Base-by-base conservation (phyloP, 30 jellyfish, hydroid and myxozoan genomes). In the Catostylus mosaicus region DNA sequence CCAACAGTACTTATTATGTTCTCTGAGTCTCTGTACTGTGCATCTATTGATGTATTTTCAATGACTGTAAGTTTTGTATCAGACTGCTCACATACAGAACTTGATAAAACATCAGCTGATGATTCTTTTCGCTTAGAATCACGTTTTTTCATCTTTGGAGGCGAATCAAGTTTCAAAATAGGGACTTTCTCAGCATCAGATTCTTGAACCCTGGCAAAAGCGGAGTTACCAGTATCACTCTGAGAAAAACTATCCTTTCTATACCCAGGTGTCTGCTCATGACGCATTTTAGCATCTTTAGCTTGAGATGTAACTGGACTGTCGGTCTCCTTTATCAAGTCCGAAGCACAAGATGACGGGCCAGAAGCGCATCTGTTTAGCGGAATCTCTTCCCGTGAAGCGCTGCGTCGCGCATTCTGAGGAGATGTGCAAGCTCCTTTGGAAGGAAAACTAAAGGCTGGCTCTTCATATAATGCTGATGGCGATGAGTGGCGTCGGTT, bases 401-500 rank as follows among this genome's bases (percentile, higher is more conserved):
- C 10, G 4, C 59, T 50, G 69, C 34, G 2, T 46, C 78, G 75
- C 35, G 26, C 23, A 8, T 31, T 30, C 69, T 77, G 83, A 14
- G 80, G 92, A 1, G 85, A 69, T 50, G 34, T 33, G 33, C 45
- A 67, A 1, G 73, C 46, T 23, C 18, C 71, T 52, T 69, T 61
- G 4, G 37, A 30, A 6, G 92, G 92, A 35, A 82, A 82, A 12
- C 67, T 70, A 61, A 82, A 82, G 20, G 85, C 75, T 0, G 92
- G 73, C 45, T 67, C 95, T 50, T 86, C 96, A 67, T 11, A 56
- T 38, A 86, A 54, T 3, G 89, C 89, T 1, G 96, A 86, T 18
- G 96, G 96, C 56, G 96, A 86, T 0, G 96, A 86, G 77, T 86
- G 96, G 5, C 96, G 67, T 1, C 96, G 79, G 37, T 75, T 75